Evolutionary conservation across 1,140 invertebrate species (phyloP), one percentile per base, ranked within the genome.

Genomic region (Trialeurodes vaporariorum): DNA sequence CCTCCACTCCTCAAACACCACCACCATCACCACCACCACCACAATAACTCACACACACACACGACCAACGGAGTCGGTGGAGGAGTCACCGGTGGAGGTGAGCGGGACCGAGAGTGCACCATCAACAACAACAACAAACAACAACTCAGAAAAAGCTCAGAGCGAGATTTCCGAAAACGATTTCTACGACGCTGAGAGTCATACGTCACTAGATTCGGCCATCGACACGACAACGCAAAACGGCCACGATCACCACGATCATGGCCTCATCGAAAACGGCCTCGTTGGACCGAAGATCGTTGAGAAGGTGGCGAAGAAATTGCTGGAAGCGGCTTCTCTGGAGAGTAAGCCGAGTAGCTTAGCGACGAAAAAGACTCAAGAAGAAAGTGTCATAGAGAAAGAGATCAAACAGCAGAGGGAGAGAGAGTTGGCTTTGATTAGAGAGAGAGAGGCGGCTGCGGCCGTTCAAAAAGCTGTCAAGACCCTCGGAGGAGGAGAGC

Each of bases 321-420:
- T 49, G 17, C 17, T 49, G 34, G 34, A 49, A 49, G 34, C 34
- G 34, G 34, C 17, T 5, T n/a, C n/a, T n/a, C n/a, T n/a, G n/a
- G 34, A 49, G 17, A 9, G 5, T 9, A 5, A 17, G 5, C 34
- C 34, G 34, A n/a, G n/a, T n/a, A n/a, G n/a, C n/a, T n/a, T n/a
- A n/a, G n/a, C n/a, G n/a, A 49, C 34, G 34, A 49, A 49, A 17
- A 5, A 17, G 5, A 17, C 34, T 17, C 22, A 65, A 34, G 1
- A n/a, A 9, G 79, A 80, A 67, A 79, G 74, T 65, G 75, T 80
- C 17, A 77, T 80, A 13, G 76, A 68, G 27, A 58, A 61, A 24
- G 72, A 73, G 25, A 80, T 81, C 27, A 72, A 78, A 13, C 67
- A 78, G n/a, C 80, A 81, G 70, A 69, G 67, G 26, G 77, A 80